Evolutionary conservation across 2,797 vertebrate genomes (phyloP).

Genomic region (Enteromius unitaeniatus): DNA sequence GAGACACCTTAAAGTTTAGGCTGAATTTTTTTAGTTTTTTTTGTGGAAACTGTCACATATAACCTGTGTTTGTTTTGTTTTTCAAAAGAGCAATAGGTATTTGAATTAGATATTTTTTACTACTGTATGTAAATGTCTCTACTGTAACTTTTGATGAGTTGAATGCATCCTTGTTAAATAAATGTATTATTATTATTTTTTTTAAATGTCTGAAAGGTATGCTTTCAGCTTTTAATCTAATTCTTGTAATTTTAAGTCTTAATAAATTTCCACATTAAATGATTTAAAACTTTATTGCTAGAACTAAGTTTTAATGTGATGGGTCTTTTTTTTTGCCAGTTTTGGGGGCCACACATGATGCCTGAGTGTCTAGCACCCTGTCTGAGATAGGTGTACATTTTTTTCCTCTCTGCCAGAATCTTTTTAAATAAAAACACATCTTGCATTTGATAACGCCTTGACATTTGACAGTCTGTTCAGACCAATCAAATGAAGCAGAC

Average conservation of each 20-base stretch:
- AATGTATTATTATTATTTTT: not conserved
- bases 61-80: no score
- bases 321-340: slow-evolving; percentile 25
- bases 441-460: slow-evolving; percentile 79
- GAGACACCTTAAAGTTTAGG: no score
- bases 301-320: slow-evolving; percentile 63
- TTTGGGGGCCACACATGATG: slow-evolving; percentile 67
- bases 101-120: not conserved
- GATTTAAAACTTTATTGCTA: slow-evolving; percentile 45
- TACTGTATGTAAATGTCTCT: not conserved
- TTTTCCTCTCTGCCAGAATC: slow-evolving; percentile 64
- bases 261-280: not conserved
- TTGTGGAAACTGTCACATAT: not conserved
- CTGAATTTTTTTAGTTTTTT: no score
- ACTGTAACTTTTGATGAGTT: not conserved
- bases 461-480: slow-evolving; percentile 83
- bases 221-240: no score
- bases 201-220: no score
- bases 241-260: not conserved
- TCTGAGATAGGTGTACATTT: slow-evolving; percentile 73
- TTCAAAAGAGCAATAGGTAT: not conserved
- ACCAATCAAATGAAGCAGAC: slow-evolving; percentile 73
- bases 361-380: slow-evolving; percentile 72
- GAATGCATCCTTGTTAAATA: not conserved
- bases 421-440: slow-evolving; percentile 76